A percentile compares a stretch with the other conserved stretches of the same genome.
phyloP scores from a whole-genome alignment of 2,797 vertebrate species.

The Xyrichtys novacula region DNA sequence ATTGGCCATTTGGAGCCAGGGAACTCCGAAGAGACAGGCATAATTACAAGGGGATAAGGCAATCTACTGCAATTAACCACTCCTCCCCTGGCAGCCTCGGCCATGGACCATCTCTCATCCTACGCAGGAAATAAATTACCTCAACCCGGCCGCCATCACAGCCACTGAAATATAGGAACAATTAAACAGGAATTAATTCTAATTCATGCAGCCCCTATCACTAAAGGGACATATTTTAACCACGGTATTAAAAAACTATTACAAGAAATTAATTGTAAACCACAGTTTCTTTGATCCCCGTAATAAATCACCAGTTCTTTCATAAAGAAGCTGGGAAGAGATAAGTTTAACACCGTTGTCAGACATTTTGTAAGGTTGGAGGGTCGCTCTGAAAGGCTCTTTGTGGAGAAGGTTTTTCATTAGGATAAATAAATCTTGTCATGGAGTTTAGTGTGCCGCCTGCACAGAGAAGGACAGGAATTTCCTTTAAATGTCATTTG shows the following conservation, averaged over 20 bases:
- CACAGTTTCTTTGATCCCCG: conserved; percentile 77
- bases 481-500: conserved; percentile 64
- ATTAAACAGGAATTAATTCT: conserved; percentile 94
- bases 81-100: conserved; percentile 71
- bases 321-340: conserved; percentile 76
- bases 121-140: conserved; percentile 90
- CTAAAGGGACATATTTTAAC: conserved; percentile 87
- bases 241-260: conserved; percentile 83
- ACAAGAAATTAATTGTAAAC: conserved; percentile 87
- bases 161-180: conserved; percentile 91
- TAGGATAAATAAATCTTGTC: conserved; percentile 66
- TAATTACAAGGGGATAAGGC: conserved; percentile 88
- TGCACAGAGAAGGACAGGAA: conserved; percentile 26
- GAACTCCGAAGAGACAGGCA: conserved; percentile 76
- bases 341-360: conserved; percentile 79
- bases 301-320: conserved; percentile 84
- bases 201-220: conserved; percentile 89
- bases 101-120: conserved; percentile 72
- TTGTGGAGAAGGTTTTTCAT: conserved; percentile 59
- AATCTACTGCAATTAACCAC: conserved; percentile 90
- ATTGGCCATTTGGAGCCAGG: conserved; percentile 69
- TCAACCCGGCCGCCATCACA: conserved; percentile 63
- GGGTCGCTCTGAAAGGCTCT: conserved; percentile 52
- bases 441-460: conserved; percentile 36
- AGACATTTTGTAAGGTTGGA: conserved; percentile 66